A percentile compares a stretch with the other conserved stretches of the same genome.
phyloP scores from a whole-genome alignment of 2,113 vertebrate species.

The Meriones unguiculatus region DNA sequence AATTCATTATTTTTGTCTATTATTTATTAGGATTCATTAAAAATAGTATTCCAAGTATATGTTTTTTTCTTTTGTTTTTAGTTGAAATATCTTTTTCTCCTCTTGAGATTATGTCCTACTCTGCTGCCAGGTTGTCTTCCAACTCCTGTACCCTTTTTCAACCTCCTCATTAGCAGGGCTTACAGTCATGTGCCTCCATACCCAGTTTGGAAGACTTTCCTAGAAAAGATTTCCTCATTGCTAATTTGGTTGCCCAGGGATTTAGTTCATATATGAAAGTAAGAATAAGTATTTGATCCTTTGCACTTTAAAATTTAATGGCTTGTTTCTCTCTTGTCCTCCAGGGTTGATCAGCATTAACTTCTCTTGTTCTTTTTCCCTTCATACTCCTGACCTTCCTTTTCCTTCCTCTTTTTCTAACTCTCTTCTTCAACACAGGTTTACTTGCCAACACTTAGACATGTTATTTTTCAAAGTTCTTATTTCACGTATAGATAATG shows the following conservation, averaged over 20 bases:
- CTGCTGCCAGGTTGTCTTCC: neutral
- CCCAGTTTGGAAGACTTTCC: neutral
- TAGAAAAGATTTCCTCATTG: constrained; percentile 36
- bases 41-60: constrained; percentile 4
- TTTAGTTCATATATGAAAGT: constrained; percentile 33
- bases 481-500: constrained; percentile 53
- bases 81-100: neutral
- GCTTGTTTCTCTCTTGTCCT: neutral
- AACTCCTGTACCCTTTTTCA: neutral
- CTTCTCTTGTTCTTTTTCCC: constrained; percentile 75
- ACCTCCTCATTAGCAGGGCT: neutral
- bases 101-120: neutral
- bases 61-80: constrained; percentile 22
- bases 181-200: neutral
- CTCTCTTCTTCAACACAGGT: constrained; percentile 63
- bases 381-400: constrained; percentile 60
- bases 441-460: constrained; percentile 75
- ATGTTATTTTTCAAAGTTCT: constrained; percentile 66
- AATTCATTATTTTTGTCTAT: neutral
- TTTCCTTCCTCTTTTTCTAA: neutral
- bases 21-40: neutral
- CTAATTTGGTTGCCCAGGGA: constrained; percentile 8
- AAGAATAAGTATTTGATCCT: constrained; percentile 21
- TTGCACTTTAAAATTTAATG: constrained; percentile 29
- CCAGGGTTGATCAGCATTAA: constrained; percentile 47